Base-by-base conservation (phyloP, 1,140 invertebrate species). In the Anastrepha obliqua region DNA sequence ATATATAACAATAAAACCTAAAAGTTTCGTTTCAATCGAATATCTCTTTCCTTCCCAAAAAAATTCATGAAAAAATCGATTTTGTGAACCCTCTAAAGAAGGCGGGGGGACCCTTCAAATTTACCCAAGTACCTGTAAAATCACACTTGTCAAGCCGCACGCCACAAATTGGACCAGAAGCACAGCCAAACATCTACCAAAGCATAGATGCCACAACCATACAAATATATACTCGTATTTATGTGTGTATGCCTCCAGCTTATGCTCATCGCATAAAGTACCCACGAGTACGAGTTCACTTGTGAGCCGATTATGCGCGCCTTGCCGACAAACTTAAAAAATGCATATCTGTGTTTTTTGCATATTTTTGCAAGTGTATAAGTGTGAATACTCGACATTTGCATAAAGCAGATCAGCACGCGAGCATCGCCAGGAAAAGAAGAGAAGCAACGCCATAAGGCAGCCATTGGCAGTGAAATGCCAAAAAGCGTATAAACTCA, bases 391-490 rank as follows among this genome's bases (percentile, higher is more conserved):
- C 17, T n/a, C 8, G 39, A 42, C 39, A 74, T 74, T 74, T 74
- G 70, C 70, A 47, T 74, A 17, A 17, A 5, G 13, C 13, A 17
- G 44, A 42, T 39, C 70, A 15, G 70, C 70, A n/a, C 70, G 44
- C 70, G 42, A 47, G 42, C 13, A 74, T 67, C 64, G 70, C 5
- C 42, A 39, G 7, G 2, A 11, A 67, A 13, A 47, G 42, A 47
- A 47, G n/a, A 15, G 15, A 62, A 62, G n/a, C 13, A 47, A 8
- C 70, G 17, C 11, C 70, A 17, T 47, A 74, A 74, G 47, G 44
- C 2, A 44, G 70, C 44, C 44, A 74, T 74, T 74, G 70, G 39
- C 70, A 74, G 70, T 74, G 70, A 74, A 74, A 74, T 47, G 44
- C 17, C 70, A 47, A 74, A 74, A 74, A 74, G 70, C 29, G 44